A percentile compares a stretch with the other conserved stretches of the same genome.
These are phyloP conservation scores for zebrafish (Danio rerio) DNA, from an alignment of 2,113 vertebrate species.

Conservation along the genomic window DNA sequence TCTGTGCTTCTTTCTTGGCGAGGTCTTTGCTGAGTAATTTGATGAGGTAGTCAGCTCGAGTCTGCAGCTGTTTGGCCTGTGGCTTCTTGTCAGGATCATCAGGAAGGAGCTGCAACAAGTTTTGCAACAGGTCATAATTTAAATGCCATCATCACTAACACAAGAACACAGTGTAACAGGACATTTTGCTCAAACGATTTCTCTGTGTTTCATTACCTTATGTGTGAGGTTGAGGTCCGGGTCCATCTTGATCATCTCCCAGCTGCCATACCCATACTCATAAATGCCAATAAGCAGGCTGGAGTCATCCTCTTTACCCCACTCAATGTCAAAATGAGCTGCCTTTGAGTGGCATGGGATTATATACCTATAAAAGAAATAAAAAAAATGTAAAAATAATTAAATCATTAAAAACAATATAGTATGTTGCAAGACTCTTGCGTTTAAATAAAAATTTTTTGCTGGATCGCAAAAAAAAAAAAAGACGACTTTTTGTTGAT, in stretches of 20 bases:
- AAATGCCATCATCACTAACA: neutral
- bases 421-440: too few relatives aligned
- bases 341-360: conserved; percentile 95
- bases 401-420: too few relatives aligned
- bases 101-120: conserved; percentile 86
- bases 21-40: conserved; percentile 96
- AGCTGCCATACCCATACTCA: conserved; percentile 98
- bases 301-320: conserved; percentile 96
- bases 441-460: too few relatives aligned
- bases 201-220: conserved; percentile 80
- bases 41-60: conserved; percentile 99
- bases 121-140: neutral
- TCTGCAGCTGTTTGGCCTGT: conserved; percentile 97
- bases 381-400: neutral
- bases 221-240: conserved; percentile 97
- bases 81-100: conserved; percentile 99
- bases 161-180: neutral
- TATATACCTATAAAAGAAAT: conserved; percentile 80
- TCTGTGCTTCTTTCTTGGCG: conserved; percentile 91
- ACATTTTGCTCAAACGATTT: neutral
- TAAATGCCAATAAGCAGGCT: conserved; percentile 97
- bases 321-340: conserved; percentile 98
- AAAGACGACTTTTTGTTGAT: too few relatives aligned
- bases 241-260: conserved; percentile 99
- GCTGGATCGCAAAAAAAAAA: too few relatives aligned